Evolutionary conservation across 2,888 invertebrate species (phyloP).

Genomic region (Tetranychus truncatus): DNA sequence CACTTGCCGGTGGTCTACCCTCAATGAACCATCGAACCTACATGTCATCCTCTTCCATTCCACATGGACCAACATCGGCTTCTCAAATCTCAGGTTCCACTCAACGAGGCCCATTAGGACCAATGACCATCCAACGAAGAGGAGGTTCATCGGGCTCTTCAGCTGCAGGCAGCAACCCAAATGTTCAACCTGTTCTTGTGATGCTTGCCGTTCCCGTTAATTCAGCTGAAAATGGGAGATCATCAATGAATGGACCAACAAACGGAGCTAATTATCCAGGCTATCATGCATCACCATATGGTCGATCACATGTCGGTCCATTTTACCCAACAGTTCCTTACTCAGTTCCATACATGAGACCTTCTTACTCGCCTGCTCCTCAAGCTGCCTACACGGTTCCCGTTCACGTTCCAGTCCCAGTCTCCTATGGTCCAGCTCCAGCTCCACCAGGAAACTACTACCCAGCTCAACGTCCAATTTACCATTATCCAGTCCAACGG

Average conservation of each 20-base stretch:
- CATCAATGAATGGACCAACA: background rate
- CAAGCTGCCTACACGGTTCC: conserved; percentile 14
- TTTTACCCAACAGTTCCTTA: conserved; percentile 17
- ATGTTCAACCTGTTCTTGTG: conserved; percentile 15
- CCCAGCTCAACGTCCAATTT: conserved; percentile 10
- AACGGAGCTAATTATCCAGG: background rate
- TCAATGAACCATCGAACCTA: conserved; percentile 9
- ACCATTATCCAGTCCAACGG: conserved; percentile 7
- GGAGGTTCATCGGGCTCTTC: background rate
- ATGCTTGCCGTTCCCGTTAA: conserved; percentile 19
- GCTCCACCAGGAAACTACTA: conserved; percentile 13
- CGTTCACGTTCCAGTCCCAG: conserved; percentile 15
- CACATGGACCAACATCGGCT: background rate
- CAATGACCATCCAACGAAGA: conserved; percentile 8
- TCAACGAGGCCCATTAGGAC: background rate
- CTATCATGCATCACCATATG: conserved; percentile 1
- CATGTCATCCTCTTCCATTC: background rate
- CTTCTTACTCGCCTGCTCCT: conserved; percentile 4
- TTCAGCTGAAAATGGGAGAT: background rate
- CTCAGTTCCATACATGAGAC: conserved; percentile 5
- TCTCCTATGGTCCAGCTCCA: conserved; percentile 9
- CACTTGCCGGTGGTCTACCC: conserved; percentile 3
- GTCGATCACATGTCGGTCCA: conserved; percentile 5
- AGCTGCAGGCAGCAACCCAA: background rate
- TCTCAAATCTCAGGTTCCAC: background rate